Evolutionary conservation across 2,888 invertebrate species (phyloP).

Genomic region (Apamea epomidion): DNA sequence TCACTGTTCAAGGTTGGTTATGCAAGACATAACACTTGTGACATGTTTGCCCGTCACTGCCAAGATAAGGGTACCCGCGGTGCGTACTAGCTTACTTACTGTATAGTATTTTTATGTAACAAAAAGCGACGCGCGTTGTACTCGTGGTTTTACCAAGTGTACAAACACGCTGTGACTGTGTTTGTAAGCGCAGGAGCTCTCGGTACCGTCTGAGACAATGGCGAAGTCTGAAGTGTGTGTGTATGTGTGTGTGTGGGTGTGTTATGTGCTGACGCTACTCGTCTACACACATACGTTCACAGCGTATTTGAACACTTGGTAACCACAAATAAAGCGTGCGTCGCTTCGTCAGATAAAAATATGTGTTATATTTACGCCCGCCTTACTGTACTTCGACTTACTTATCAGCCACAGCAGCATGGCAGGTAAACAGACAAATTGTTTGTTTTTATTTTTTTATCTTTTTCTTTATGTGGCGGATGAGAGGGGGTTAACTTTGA

Average conservation of each 20-base stretch:
- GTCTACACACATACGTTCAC: background rate
- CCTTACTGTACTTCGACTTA: background rate
- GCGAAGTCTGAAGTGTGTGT: background rate
- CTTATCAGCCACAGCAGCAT: conserved; percentile 47
- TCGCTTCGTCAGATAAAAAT: background rate
- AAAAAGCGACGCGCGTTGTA: background rate
- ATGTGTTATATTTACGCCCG: background rate
- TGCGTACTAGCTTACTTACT: background rate
- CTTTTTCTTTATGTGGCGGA: conserved; percentile 3
- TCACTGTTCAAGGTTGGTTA: conserved; percentile 24
- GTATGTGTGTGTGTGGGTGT: no score
- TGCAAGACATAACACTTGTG: conserved; percentile 10
- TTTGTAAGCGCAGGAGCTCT: background rate
- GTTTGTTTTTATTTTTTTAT: conserved; percentile 31
- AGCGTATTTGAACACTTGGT: background rate
- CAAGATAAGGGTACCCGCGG: conserved; percentile 46
- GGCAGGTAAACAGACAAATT: conserved; percentile 37
- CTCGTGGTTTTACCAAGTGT: background rate
- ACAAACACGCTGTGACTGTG: background rate
- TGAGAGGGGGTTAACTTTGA: conserved; percentile 19
- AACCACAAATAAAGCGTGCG: background rate
- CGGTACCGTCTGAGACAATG: background rate
- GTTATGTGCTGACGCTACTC: background rate
- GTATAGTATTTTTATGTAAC: background rate
- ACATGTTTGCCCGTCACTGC: conserved; percentile 54